Percentiles rank a stretch among this genome's conserved stretches.
phyloP scores from a whole-genome alignment of 2,888 invertebrate genomes.

The Spialia ferax region DNA sequence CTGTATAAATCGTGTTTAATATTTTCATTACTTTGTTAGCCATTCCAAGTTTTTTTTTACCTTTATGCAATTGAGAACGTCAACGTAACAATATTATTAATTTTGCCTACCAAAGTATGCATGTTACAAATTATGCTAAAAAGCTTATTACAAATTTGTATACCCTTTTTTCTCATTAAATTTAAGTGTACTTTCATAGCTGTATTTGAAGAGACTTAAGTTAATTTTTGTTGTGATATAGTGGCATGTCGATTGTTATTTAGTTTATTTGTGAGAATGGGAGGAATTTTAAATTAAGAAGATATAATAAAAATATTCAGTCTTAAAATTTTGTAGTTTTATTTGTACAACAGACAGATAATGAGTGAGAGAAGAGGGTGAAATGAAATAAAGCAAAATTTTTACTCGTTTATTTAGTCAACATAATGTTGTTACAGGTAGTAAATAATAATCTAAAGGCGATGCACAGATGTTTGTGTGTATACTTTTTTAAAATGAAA shows the following conservation, averaged over 20 bases:
- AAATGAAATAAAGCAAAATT: constrained; percentile 48
- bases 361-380: neutral
- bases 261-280: constrained; percentile 23
- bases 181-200: constrained; percentile 5
- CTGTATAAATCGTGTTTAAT: too few species aligned
- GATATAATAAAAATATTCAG: constrained; percentile 18
- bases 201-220: constrained; percentile 21
- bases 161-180: neutral
- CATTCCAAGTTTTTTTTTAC: neutral
- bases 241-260: constrained; percentile 33
- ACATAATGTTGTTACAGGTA: constrained; percentile 66
- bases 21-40: neutral
- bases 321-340: neutral
- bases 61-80: neutral
- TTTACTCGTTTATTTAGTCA: constrained; percentile 74
- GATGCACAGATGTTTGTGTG: neutral
- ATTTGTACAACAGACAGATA: neutral
- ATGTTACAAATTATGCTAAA: neutral
- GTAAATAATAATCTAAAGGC: constrained; percentile 44
- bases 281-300: constrained; percentile 23
- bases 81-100: neutral
- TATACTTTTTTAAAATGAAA: neutral
- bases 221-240: constrained; percentile 35
- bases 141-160: neutral
- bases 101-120: constrained; percentile 9